Base-by-base conservation (phyloP, 2,888 invertebrate genomes). In the Periphyllus acericola region DNA sequence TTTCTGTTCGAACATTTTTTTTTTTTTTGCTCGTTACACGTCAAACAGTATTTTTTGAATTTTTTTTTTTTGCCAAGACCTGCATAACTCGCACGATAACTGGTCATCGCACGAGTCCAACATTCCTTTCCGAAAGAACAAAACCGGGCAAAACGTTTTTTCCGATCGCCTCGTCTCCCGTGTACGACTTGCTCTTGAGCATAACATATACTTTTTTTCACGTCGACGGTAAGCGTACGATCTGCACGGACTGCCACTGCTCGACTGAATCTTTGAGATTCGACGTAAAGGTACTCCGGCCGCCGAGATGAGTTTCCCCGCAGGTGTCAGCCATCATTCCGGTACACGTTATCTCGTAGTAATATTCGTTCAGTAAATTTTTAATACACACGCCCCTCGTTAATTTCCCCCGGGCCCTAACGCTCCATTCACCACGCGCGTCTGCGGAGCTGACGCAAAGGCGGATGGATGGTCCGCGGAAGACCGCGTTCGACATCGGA, bases 371-470 rank as follows among this genome's bases (percentile, higher is more conserved):
- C 19, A n/a, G 55, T 74, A 52, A 34, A 52, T 83, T 74, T 74
- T 74, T 55, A 83, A 83, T 74, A 74, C 83, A 19, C 3, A 19
- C 21, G 5, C 19, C 11, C 14, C 25, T 52, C 74, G 29, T 74
- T 83, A 83, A 74, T 74, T 83, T 83, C 36, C 55, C n/a, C n/a
- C 55, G n/a, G 34, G 52, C 74, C 55, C 60, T 83, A 74, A 83
- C 74, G 74, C 55, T 29, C 82, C n/a, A 46, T 55, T 55, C 55
- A 60, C 74, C 74, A 25, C 21, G 9, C 55, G 36, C n/a, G 36
- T 83, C 74, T 74, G 55, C 74, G 8, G 74, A 72, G n/a, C 36
- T 36, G 55, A 83, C 83, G n/a, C 21, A 55, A 83, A 83, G 72
- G 74, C 55, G 34, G 36, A 74, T 83, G 55, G 55, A 32, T 46